Evolutionary conservation across 2,797 vertebrate genomes (phyloP), one percentile per base, ranked within the genome.

Genomic region (Trematomus bernacchii): DNA sequence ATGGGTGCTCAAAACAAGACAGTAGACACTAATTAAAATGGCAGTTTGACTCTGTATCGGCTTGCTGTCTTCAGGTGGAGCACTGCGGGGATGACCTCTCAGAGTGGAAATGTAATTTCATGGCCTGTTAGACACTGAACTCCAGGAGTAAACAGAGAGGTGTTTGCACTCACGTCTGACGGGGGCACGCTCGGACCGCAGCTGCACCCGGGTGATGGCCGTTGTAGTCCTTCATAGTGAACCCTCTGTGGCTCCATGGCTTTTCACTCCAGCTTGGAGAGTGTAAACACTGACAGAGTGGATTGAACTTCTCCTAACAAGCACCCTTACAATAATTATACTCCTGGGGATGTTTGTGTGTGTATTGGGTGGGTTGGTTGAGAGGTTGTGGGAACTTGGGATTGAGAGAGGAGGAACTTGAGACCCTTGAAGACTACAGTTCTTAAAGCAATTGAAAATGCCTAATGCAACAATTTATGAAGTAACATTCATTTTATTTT

Each of bases 81-180:
- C 66, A 27, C 57, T 18, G 81, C 76, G 75, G 83, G 83, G 80
- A 89, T 86, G 86, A 90, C 87, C 91, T 84, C 79, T 88, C 66
- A 19, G 55, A 82, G 87, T 86, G 92, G 91, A 92, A 92, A 87
- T 91, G 89, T 91, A 93, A 93, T 95, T 94, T 94, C 92, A 94
- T 86, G 92, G 93, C 82, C 91, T 90, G 91, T 92, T 93, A 90
- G 87, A 88, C 87, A 78, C 71, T 71, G 74, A 91, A 92, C 82
- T 88, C 73, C 68, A 60, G 66, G 70, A 82, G 90, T 91, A 92
- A 92, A 93, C 88, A 93, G 57, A 76, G 75, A 60, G 60, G 81
- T 80, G 82, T 86, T 71, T 73, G 76, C 21, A 70, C 65, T 83
- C 43, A 9, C 27, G n/a, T 86, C 71, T 79, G 81, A 77, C 55